Base-by-base conservation (phyloP, 2,888 invertebrate species). In the Operophtera brumata region DNA sequence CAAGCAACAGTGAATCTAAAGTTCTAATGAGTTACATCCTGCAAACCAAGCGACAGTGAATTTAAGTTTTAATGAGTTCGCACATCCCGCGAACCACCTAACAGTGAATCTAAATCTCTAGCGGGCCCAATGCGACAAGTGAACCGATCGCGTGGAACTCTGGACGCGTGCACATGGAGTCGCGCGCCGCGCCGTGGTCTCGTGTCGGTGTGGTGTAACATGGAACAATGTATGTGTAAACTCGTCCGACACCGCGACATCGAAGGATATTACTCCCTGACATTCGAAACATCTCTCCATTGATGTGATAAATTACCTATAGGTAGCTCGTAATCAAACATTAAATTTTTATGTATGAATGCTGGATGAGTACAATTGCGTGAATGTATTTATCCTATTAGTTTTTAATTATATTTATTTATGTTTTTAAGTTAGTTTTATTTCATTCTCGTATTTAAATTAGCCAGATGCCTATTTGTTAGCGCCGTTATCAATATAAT, bases 311-410 rank as follows among this genome's bases (percentile, higher is more conserved):
- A 63, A 67, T 71, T 66, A 20, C 20, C 20, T 20, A 71, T 68
- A 75, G 79, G 74, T 78, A 79, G 75, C 74, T 75, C 70, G 71
- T 68, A 77, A 73, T 65, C 71, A 65, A 71, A 71, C 71, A 77
- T 73, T 60, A 74, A 76, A 72, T 73, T 73, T 79, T 39, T 46
- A 74, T 77, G 78, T 81, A 84, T 69, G 72, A 75, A 74, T 67
- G 64, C 70, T 58, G 78, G 67, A 65, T 67, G 80, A 79, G 78
- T 81, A 81, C 78, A 80, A 82, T 69, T 61, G 86, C 73, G 78
- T 81, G 86, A 84, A 82, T 86, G 86, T 86, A 84, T 88, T 86
- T 86, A 82, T 84, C 83, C 80, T 86, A 84, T 78, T 85, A 84
- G 80, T 78, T 82, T 72, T n/a, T 80, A 82, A 77, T 77, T 75